Base-by-base conservation (phyloP, 2,797 vertebrate species). In the Chelon auratus region DNA sequence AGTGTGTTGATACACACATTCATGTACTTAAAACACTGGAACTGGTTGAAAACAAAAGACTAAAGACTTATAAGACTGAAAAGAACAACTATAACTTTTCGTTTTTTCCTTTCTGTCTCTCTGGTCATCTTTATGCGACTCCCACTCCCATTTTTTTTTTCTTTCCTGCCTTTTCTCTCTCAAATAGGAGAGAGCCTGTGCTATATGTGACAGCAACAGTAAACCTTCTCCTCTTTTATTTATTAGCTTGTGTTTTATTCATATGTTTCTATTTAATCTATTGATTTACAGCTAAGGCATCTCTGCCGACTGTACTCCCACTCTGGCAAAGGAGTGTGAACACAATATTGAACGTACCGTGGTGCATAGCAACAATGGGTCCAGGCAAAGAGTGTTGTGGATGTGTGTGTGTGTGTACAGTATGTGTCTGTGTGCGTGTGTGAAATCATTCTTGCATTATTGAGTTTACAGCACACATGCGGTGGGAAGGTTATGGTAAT, bases 221-320 rank as follows among this genome's bases (percentile, higher is more conserved):
- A 85, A 91, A 90, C 64, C 72, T 57, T 80, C 85, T 83, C 78
- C 76, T 90, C 72, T 88, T 89, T 90, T 89, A 92, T 93, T 92
- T 87, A 90, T 91, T 73, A 81, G 84, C 83, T 83, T 55, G 68
- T 92, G 81, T 91, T 91, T 90, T 93, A 93, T 91, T 93, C 89
- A 92, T 91, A 79, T 60, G 45, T 90, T 87, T 89, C 84, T 86
- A 83, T 93, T 89, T 92, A 90, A 90, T 91, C 78, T 92, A 91
- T 93, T 85, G 91, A 93, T 94, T 93, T 92, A 85, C 73, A 81
- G 88, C 73, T 71, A 71, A 83, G 84, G 80, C 77, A 80, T 80
- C 85, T 78, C 71, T 75, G 72, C 79, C 36, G 64, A 82, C 83
- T 69, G 71, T 67, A 72, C 72, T 90, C 82, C 84, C 85, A 71